These are phyloP conservation scores for Sinotaia quadrata DNA, from an alignment of 2,888 invertebrate genomes.

Conservation along the genomic window DNA sequence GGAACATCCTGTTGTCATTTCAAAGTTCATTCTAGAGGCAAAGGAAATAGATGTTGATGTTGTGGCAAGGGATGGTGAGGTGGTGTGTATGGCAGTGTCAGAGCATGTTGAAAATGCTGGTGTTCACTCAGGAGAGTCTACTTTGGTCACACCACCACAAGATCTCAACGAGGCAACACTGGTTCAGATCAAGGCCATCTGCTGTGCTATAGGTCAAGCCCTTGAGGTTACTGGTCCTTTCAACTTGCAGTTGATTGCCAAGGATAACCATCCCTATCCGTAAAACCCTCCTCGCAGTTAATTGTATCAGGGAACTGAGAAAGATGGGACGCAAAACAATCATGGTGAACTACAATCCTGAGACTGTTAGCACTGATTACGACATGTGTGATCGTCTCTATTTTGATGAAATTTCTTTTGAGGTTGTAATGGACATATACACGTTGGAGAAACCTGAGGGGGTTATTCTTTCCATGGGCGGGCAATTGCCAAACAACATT, in stretches of 20 bases:
- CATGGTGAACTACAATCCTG: conserved; percentile 99
- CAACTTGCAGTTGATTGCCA: conserved; percentile 99
- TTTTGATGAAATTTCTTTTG: conserved; percentile 99
- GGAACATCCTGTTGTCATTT: conserved; percentile 98
- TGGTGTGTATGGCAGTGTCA: conserved; percentile 97
- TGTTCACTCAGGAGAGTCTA: conserved; percentile 98
- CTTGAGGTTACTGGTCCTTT: conserved; percentile 91
- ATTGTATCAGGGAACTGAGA: too few relatives aligned
- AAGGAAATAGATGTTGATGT: conserved; percentile 99
- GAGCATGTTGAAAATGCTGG: conserved; percentile 97
- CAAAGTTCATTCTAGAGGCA: conserved; percentile 96
- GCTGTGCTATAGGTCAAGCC: conserved; percentile 88
- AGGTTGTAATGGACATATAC: conserved; percentile 98
- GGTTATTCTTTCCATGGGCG: conserved; percentile 97
- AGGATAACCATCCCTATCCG: too few relatives aligned
- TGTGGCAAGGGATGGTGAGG: conserved; percentile 93
- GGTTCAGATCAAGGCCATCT: conserved; percentile 90
- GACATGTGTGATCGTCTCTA: conserved; percentile 99
- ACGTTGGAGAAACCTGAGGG: conserved; percentile 93
- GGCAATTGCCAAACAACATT: conserved; percentile 98
- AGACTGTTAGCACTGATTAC: conserved; percentile 99
- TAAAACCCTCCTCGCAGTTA: too few relatives aligned
- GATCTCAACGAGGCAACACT: conserved; percentile 94
- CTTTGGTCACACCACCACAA: conserved; percentile 97
- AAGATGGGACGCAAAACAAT: conserved; percentile 90